Evolutionary conservation across 2,888 invertebrate species (phyloP).

Genomic region (Synergus itoensis): DNA sequence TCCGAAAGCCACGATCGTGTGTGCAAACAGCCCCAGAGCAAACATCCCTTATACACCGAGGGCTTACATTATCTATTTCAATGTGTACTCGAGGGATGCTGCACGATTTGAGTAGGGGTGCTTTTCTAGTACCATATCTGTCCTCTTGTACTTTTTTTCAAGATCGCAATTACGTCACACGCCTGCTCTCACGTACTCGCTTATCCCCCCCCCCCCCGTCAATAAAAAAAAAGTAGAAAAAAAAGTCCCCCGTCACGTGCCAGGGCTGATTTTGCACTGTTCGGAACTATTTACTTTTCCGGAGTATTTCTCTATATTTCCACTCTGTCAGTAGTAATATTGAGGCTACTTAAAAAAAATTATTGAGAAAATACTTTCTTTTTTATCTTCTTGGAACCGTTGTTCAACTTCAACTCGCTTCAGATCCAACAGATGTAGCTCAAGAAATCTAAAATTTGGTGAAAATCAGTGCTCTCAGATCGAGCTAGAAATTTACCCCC

Average conservation of each 20-base stretch:
- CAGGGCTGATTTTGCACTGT: neutral
- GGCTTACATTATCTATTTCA: constrained; percentile 73
- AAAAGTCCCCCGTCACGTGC: constrained; percentile 9
- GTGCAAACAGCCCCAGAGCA: constrained; percentile 70
- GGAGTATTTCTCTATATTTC: neutral
- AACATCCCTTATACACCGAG: constrained; percentile 67
- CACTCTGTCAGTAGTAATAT: neutral
- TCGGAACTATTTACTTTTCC: neutral
- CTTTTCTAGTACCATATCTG: constrained; percentile 39
- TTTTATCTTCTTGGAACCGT: no score
- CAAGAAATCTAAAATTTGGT: no score
- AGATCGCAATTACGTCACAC: constrained; percentile 41
- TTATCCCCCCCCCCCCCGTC: constrained; percentile 10
- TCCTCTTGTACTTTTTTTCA: constrained; percentile 31
- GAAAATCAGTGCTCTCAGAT: no score
- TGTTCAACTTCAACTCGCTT: no score
- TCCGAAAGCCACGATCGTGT: constrained; percentile 60
- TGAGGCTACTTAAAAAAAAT: neutral
- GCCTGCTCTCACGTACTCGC: constrained; percentile 30
- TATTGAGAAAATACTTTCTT: no score
- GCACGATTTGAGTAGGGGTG: constrained; percentile 58
- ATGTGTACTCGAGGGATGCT: constrained; percentile 70
- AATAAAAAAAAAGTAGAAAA: neutral
- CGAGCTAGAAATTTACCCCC: no score
- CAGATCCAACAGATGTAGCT: no score